Evolutionary conservation across 2,888 invertebrate species (phyloP).

Genomic region (Trichopria drosophilae): DNA sequence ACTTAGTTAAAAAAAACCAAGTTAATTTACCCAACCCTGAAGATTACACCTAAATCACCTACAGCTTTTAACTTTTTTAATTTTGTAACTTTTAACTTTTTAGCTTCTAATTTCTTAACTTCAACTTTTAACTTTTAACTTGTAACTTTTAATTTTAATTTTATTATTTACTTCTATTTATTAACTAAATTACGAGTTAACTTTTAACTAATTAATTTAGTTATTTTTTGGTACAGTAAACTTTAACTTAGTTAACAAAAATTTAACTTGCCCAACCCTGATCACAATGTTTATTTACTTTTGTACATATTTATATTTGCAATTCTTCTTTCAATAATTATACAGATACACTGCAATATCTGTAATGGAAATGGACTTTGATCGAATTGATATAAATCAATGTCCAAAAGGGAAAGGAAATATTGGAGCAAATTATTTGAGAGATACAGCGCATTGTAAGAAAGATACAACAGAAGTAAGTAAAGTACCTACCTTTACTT

Average conservation of each 20-base stretch:
- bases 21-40: too few species aligned
- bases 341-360: slow-evolving; percentile 85
- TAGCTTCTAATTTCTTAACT: too few species aligned
- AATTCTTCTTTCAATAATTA: slow-evolving; percentile 21
- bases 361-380: slow-evolving; percentile 94
- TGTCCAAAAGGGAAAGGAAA: slow-evolving; percentile 90
- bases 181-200: too few species aligned
- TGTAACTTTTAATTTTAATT: too few species aligned
- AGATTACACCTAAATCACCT: too few species aligned
- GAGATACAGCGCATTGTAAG: slow-evolving; percentile 88
- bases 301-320: slow-evolving; percentile 1
- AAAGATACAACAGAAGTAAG: slow-evolving; percentile 82
- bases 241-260: background rate
- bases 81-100: too few species aligned
- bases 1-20: too few species aligned
- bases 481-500: background rate
- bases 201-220: too few species aligned
- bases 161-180: too few species aligned
- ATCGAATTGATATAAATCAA: slow-evolving; percentile 95
- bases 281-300: background rate
- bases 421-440: slow-evolving; percentile 83
- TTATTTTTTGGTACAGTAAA: too few species aligned
- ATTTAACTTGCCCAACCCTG: slow-evolving; percentile 14
- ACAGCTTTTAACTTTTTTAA: too few species aligned
- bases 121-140: too few species aligned